Conservation (phyloP, 2,797 vertebrate species). For the Centroberyx gerrardi region DNA sequence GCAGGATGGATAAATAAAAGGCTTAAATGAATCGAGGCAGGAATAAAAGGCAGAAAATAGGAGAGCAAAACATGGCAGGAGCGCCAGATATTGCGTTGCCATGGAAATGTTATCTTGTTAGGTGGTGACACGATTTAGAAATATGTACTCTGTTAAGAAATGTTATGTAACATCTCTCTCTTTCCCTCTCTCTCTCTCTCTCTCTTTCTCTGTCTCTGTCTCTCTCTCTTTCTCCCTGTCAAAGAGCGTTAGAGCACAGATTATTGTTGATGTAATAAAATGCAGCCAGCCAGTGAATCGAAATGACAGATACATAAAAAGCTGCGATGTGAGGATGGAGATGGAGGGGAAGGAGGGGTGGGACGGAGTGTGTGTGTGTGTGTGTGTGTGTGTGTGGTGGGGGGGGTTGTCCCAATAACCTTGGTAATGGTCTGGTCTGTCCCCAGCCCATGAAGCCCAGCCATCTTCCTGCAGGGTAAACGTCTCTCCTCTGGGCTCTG, state of each 20-base stretch:
- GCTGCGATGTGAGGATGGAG: conserved; percentile 27
- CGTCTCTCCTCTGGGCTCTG: conserved; percentile 60
- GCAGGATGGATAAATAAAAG: conserved; percentile 58
- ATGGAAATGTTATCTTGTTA: conserved; percentile 85
- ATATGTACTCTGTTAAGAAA: conserved; percentile 80
- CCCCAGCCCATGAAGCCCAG: conserved; percentile 36
- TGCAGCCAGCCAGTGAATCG: conserved; percentile 52
- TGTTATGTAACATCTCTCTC: conserved; percentile 78
- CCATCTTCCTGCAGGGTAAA: conserved; percentile 66
- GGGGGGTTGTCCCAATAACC: conserved; percentile 41
- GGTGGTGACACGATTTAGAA: conserved; percentile 81
- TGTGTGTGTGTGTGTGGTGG: conserved; percentile 33
- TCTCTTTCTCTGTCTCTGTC: conserved; percentile 24
- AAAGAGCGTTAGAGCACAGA: conserved; percentile 64
- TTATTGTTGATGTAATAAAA: conserved; percentile 74
- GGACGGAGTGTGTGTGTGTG: conserved; percentile 17
- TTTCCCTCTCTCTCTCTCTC: conserved; percentile 27
- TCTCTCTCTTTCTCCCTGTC: conserved; percentile 55
- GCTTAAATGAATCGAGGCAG: conserved; percentile 52
- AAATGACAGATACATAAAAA: conserved; percentile 68
- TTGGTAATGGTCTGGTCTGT: conserved; percentile 41
- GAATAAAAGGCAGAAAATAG: conserved; percentile 48
- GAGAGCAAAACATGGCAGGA: conserved; percentile 46
- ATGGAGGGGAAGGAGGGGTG: conserved; percentile 31
- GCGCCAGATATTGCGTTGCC: conserved; percentile 75